phyloP scores from a whole-genome alignment of 2,113 vertebrate species.

The Dasyprocta punctata region DNA sequence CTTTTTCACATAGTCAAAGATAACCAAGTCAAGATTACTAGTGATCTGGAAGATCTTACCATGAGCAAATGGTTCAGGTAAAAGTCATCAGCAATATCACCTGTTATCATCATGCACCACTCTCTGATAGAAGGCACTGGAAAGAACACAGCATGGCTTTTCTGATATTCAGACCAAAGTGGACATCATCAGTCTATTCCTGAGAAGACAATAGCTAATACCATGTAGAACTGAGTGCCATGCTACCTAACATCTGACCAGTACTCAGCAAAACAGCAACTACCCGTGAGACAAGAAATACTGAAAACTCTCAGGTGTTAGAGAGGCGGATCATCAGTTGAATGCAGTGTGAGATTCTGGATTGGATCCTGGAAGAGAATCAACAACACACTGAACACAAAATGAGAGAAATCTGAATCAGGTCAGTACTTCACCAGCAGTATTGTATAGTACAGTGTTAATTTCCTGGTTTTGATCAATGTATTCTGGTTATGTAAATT shows the following conservation, averaged over 20 bases:
- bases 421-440: not conserved
- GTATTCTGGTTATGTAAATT: not conserved
- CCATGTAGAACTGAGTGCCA: not conserved
- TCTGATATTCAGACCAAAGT: not conserved
- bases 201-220: not conserved
- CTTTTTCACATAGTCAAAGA: not conserved
- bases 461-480: not conserved
- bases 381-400: not conserved
- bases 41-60: not conserved
- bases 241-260: not conserved
- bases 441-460: not conserved
- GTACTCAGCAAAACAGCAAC: not conserved
- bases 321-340: not conserved
- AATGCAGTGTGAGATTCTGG: not conserved
- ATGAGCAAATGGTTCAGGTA: not conserved
- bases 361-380: not conserved
- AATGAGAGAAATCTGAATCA: not conserved
- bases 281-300: not conserved
- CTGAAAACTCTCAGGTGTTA: not conserved
- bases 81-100: not conserved
- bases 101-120: not conserved
- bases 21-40: not conserved
- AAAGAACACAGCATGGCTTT: not conserved
- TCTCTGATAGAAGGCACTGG: not conserved
- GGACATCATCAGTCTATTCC: not conserved